phyloP scores from a whole-genome alignment of 2,113 vertebrate genomes.

The Naja naja region DNA sequence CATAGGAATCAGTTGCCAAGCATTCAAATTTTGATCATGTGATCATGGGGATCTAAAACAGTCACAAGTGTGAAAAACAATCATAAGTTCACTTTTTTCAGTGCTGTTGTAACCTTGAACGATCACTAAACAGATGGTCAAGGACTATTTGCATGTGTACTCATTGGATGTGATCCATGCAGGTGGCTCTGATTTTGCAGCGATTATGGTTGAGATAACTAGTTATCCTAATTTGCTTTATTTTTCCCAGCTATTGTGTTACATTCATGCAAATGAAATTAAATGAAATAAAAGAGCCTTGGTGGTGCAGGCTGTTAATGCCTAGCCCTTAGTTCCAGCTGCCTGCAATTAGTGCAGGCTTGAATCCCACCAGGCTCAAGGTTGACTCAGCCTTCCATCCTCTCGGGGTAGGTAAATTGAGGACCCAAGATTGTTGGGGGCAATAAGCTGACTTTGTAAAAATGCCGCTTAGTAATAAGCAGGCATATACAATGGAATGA shows the following conservation, averaged over 20 bases:
- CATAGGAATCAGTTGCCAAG: not conserved
- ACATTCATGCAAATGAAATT: not conserved
- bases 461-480: too few relatives aligned
- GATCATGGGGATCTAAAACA: not conserved
- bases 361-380: too few relatives aligned
- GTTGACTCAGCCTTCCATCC: too few relatives aligned
- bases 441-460: too few relatives aligned
- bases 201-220: not conserved
- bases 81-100: not conserved
- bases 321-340: too few relatives aligned
- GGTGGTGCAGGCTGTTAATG: too few relatives aligned
- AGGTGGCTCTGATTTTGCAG: not conserved
- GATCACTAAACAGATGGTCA: not conserved
- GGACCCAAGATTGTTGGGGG: too few relatives aligned
- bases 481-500: too few relatives aligned
- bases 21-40: not conserved
- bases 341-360: too few relatives aligned
- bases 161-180: not conserved
- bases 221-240: not conserved
- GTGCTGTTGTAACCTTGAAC: not conserved
- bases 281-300: too few relatives aligned
- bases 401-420: too few relatives aligned
- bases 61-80: not conserved
- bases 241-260: not conserved
- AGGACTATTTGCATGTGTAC: not conserved